Evolutionary conservation across 2,113 vertebrate genomes (phyloP).

Genomic region (Vimba vimba): DNA sequence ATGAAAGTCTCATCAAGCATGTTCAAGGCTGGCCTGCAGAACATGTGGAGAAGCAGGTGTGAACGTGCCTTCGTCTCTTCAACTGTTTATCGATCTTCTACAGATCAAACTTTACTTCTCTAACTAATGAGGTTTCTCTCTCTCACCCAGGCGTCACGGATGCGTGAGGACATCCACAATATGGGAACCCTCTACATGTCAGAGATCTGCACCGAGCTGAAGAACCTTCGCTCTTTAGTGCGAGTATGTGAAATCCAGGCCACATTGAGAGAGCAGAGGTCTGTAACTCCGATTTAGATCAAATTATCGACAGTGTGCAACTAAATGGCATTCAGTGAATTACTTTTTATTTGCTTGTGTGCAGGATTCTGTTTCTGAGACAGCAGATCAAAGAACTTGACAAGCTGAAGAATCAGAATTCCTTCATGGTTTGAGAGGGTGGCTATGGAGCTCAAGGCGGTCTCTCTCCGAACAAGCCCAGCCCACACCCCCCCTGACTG

Average conservation of each 20-base stretch:
- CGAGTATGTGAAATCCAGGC: conserved; percentile 99
- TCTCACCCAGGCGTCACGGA: conserved; percentile 84
- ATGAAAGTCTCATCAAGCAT: conserved; percentile 96
- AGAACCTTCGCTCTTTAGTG: conserved; percentile 98
- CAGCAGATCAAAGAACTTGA: conserved; percentile 99
- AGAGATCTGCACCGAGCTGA: conserved; percentile 99
- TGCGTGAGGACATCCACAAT: conserved; percentile 95
- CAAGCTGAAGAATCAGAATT: conserved; percentile 99
- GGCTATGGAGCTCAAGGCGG: conserved; percentile 62
- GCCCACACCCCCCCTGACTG: conserved; percentile 18
- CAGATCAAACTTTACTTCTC: background rate
- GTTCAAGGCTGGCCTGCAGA: conserved; percentile 98
- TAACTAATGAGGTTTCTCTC: background rate
- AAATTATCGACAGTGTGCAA: background rate
- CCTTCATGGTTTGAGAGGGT: conserved; percentile 96
- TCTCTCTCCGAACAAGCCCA: conserved; percentile 32
- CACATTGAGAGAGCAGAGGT: conserved; percentile 98
- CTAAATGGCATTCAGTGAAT: background rate
- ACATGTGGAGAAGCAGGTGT: conserved; percentile 96
- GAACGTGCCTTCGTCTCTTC: background rate
- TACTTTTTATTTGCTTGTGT: background rate
- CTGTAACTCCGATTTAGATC: background rate
- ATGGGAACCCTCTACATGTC: conserved; percentile 99
- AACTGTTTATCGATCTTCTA: background rate
- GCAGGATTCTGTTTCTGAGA: conserved; percentile 97